Base-by-base conservation (phyloP, 2,797 vertebrate species). In the Fistularia commersonii region DNA sequence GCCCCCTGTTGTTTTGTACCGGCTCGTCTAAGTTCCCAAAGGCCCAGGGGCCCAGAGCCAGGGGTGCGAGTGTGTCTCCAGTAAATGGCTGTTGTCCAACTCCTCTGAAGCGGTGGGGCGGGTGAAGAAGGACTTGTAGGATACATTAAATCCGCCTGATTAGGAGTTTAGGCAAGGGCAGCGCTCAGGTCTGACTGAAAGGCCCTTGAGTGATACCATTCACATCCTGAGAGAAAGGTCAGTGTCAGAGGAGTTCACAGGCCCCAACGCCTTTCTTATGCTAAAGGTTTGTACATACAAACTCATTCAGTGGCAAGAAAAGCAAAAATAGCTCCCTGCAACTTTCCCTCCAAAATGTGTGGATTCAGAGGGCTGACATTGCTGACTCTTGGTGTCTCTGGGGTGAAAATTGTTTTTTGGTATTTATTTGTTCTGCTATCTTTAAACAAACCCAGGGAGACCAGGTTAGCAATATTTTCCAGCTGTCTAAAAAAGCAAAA, bases 141-240 rank as follows among this genome's bases (percentile, higher is more conserved):
- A 93, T 93, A 92, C 92, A 93, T 95, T 95, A 95, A 96, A 97
- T 95, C 94, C 95, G 91, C 90, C 91, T 92, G 93, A 94, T 94
- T 93, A 92, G 90, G 91, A 95, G 92, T 92, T 90, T 86, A 90
- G 92, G 91, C 89, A 85, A 91, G 89, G 89, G 90, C 90, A 90
- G 82, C 88, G 89, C 91, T 90, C 83, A 79, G 88, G 86, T 90
- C 83, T 85, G 82, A 71, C 84, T 90, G 92, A 94, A 93, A 92
- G 87, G 88, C 80, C 83, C 76, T 86, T 78, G 80, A 93, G 90
- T 88, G 90, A 84, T 78, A 79, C 92, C 91, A 94, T 97, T 96
- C 93, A 93, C 82, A 86, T 87, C 83, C 66, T 71, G 84, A 87
- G 87, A 90, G 88, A 89, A 80, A 90, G 94, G 92, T 97, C 91